A percentile compares a stretch with the other conserved stretches of the same genome.
Conservation (phyloP, 2,888 invertebrate species). For the Chloromyia formosa region DNA sequence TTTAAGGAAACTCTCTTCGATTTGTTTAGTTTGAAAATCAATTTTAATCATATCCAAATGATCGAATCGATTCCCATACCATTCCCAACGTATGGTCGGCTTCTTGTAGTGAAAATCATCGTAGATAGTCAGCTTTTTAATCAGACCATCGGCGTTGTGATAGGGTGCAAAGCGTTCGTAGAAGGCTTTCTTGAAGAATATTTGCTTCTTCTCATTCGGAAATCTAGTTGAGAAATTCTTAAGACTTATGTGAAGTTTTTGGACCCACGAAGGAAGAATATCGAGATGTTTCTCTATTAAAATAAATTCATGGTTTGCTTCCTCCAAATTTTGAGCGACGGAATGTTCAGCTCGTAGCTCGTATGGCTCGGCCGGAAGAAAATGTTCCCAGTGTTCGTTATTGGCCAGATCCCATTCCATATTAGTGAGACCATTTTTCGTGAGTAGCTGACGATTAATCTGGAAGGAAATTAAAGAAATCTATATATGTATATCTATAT, state of each 20-base stretch:
- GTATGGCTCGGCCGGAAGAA: conserved; percentile 75
- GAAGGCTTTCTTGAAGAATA: conserved; percentile 77
- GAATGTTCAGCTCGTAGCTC: conserved; percentile 59
- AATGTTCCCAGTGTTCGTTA: conserved; percentile 74
- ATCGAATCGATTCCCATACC: conserved; percentile 74
- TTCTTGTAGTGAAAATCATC: conserved; percentile 56
- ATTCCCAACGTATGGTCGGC: conserved; percentile 67
- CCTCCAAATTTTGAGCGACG: conserved; percentile 66
- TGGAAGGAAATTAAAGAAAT: conserved; percentile 53
- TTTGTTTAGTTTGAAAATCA: conserved; percentile 66
- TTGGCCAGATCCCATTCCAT: conserved; percentile 73
- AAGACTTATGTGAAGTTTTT: conserved; percentile 69
- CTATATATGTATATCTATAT: too few relatives aligned
- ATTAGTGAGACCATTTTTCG: conserved; percentile 64
- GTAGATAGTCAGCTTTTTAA: conserved; percentile 56
- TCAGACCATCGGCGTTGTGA: conserved; percentile 73
- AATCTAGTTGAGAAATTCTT: conserved; percentile 74
- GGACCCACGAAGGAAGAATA: conserved; percentile 79
- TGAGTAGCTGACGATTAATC: conserved; percentile 72
- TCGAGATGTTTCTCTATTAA: conserved; percentile 77
- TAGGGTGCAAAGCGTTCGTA: conserved; percentile 84
- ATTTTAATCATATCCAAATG: conserved; percentile 68
- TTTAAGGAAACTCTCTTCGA: conserved; percentile 70
- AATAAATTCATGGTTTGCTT: conserved; percentile 63
- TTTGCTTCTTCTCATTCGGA: conserved; percentile 74